Base-by-base conservation (phyloP, 2,888 invertebrate species). In the Hemicrepidius hirtus region DNA sequence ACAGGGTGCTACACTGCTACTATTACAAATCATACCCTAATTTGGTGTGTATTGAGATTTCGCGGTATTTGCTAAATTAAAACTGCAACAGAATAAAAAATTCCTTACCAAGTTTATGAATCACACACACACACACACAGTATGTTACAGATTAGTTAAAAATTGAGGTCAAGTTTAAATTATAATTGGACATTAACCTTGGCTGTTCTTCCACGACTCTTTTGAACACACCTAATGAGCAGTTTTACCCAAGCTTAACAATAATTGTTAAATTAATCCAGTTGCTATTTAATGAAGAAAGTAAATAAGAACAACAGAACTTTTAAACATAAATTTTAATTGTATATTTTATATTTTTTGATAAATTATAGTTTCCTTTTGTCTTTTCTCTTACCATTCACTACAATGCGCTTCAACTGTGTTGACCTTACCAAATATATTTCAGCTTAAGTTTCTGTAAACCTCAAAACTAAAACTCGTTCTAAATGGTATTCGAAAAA, bases 121-220 rank as follows among this genome's bases (percentile, higher is more conserved):
- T 71, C 66, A 60, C 49, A n/a, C 13, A 32, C 35, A 65, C 59
- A 66, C 66, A 60, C 49, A n/a, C 13, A 32, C 35, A 12, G 18
- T 37, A 55, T 55, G 64, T 70, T 70, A 68, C 64, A 70, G 28
- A 57, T 69, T 32, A 16, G 24, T 24, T 46, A 16, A 62, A 62
- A 60, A 68, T 70, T 71, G 60, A 40, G 71, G 71, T 65, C 71
- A 71, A 71, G 71, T 71, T 71, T 71, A 65, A 71, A 50, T 44
- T 24, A 66, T 65, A 65, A 71, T 71, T 71, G 71, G 71, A 60
- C 71, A 65, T 71, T 71, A 71, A 71, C 71, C 71, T 71, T 71
- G 37, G 44, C 21, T 59, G n/a, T 44, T 60, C 20, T 24, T 13
- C 20, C 60, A 21, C 18, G n/a, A 21, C 35, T 53, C 20, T 49